Base-by-base conservation (phyloP, 30 jellyfish, hydroid and myxozoan genomes). In the Clytia hemisphaerica region DNA sequence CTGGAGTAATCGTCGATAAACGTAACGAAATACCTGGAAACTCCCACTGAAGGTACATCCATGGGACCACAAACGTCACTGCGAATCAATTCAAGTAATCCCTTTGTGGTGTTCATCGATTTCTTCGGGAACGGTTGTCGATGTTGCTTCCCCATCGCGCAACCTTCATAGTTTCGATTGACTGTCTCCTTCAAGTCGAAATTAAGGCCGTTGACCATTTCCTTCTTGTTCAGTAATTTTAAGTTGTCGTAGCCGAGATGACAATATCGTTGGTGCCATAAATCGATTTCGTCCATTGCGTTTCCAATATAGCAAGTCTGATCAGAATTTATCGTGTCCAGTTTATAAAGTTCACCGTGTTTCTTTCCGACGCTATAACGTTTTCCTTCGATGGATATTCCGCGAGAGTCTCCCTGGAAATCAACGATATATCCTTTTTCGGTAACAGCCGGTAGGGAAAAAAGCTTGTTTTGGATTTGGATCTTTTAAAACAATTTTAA, bases 221-320 rank as follows among this genome's bases (percentile, higher is more conserved):
- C 2, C 22, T 57, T 58, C 2, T 37, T 30, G 33, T 34, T 3
- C 48, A 73, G 35, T 26, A 34, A 19, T 70, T 75, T 75, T 45
- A 77, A 24, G 57, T 77, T 77, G 34, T 65, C 83, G 30, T 63
- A 64, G 18, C 82, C 82, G 25, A 77, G 34, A 53, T 77, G 91
- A 0, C 91, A 75, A 51, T 47, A 65, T 10, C 82, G 76, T 9
- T 7, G 42, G 42, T 77, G 83, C 91, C 83, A 77, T 19, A 77
- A 30, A 7, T 34, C 18, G 18, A 34, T 47, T 49, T 61, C 64
- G 2, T 27, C 32, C 16, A 24, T 37, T n/a, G 60, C 31, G 10
- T 18, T 53, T 37, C 15, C 67, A 16, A 10, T n/a, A 70, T 2
- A 68, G 80, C 72, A 45, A 7, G 73, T 2, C 15, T 24, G 18